A percentile compares a stretch with the other conserved stretches of the same genome.
phyloP scores from a whole-genome alignment of 2,797 vertebrate species.

The Mormyrops boulengeri region DNA sequence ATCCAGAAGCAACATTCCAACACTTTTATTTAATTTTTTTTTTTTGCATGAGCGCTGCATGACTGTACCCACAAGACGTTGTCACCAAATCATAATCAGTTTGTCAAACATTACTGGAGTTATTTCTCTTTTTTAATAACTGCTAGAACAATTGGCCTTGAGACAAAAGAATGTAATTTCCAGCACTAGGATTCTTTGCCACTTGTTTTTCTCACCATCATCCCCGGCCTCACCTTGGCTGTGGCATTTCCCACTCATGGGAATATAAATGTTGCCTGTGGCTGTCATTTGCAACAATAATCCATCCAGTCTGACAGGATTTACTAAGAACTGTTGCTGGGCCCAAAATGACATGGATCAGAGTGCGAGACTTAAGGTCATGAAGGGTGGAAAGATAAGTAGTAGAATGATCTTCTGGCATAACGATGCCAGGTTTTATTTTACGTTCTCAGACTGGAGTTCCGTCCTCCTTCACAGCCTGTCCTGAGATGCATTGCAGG shows the following conservation, averaged over 20 bases:
- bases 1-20: not conserved
- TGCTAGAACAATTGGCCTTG: not conserved
- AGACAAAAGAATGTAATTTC: not conserved
- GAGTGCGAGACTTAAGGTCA: not conserved
- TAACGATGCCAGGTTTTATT: not conserved
- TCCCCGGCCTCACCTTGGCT: slow-evolving; percentile 2
- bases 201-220: slow-evolving; percentile 18
- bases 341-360: not conserved
- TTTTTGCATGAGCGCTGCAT: not conserved
- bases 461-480: not conserved
- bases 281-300: slow-evolving; percentile 11
- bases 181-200: not conserved
- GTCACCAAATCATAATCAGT: not conserved
- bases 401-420: not conserved
- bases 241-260: slow-evolving; percentile 15
- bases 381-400: not conserved
- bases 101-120: not conserved
- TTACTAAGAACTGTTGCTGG: not conserved
- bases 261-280: slow-evolving; percentile 12
- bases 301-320: slow-evolving; percentile 17
- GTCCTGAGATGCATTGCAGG: not conserved
- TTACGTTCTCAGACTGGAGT: not conserved
- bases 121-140: not conserved
- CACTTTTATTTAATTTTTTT: not conserved
- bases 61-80: not conserved